Evolutionary conservation across 92 coral and sea anemone species (phyloP), one percentile per base, ranked within the genome.

Genomic region (Palythoa caribaeorum): DNA sequence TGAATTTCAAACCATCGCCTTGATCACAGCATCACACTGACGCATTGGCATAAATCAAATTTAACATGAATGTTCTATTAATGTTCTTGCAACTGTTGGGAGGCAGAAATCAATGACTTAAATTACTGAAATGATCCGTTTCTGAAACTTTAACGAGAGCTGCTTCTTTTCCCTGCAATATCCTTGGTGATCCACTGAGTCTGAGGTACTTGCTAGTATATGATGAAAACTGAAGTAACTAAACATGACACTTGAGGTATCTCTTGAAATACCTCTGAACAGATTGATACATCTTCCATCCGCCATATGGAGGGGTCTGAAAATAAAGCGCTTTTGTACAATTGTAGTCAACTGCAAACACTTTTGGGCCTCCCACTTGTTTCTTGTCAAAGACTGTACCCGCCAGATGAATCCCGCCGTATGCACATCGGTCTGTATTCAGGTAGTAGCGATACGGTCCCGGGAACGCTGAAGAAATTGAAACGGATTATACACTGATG

Each of bases 341-440:
- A 60, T 94, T 91, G 15, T 84, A 78, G 65, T 94, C 77, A 21
- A 94, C 75, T 59, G 94, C 94, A 83, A 89, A 94, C 14, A 97
- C 71, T n/a, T 84, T 81, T 8, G 98, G 90, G 19, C 99, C 98
- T 20, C 95, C 93, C 1, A 91, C 92, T 63, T 89, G 76, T 35
- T 89, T 86, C 68, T 40, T 87, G 75, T 85, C 73, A 13, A 86
- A 76, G 14, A 88, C 60, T 9, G 87, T 71, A 15, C 91, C 79
- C 6, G 77, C 59, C 38, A 86, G 86, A 52, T 47, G 57, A 21
- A 69, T 44, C 3, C 91, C 93, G 12, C 99, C 98, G 71, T 84
- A 80, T 6, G 98, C 96, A 76, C 98, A 95, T 7, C 96, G 94
- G 62, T 91, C 92, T 40, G 90, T 35, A 70, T 95, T 95, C 69